phyloP scores from a whole-genome alignment of 1,140 invertebrate genomes.

The Polypedilum vanderplanki region DNA sequence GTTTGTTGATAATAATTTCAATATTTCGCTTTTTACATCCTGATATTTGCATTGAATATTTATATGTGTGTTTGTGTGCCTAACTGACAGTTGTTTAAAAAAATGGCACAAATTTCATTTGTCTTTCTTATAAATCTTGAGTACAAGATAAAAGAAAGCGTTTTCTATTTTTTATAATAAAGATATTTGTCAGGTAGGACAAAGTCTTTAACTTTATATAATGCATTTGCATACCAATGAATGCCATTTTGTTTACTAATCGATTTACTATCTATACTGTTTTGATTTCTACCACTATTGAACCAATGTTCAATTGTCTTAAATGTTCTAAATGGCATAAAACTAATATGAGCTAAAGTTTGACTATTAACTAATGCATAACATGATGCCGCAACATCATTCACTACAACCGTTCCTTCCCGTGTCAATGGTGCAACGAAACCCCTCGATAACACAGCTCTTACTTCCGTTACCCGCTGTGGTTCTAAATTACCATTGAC shows the following conservation, averaged over 20 bases:
- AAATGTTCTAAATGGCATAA: constrained; percentile 66
- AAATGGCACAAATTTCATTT: not conserved
- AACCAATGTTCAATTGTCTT: constrained; percentile 44
- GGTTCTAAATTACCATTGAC: constrained; percentile 48
- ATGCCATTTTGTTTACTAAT: constrained; percentile 51
- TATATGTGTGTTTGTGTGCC: no score
- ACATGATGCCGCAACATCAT: constrained; percentile 86
- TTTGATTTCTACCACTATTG: constrained; percentile 38
- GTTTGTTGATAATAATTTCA: not conserved
- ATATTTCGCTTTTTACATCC: not conserved
- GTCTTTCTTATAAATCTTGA: not conserved
- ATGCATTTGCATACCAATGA: constrained; percentile 77
- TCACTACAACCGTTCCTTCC: constrained; percentile 81
- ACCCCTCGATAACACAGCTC: constrained; percentile 55
- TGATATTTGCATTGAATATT: not conserved
- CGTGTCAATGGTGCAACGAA: constrained; percentile 85
- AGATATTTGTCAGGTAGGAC: constrained; percentile 54
- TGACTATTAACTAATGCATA: constrained; percentile 88
- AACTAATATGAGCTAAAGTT: constrained; percentile 71
- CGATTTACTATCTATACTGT: constrained; percentile 34
- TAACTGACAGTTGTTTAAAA: not conserved
- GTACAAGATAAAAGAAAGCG: not conserved
- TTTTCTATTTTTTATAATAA: constrained; percentile 34
- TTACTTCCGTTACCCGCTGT: constrained; percentile 55
- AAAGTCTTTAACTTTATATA: constrained; percentile 64